Base-by-base conservation (phyloP, 2,888 invertebrate species). In the Eurytoma adleriae region DNA sequence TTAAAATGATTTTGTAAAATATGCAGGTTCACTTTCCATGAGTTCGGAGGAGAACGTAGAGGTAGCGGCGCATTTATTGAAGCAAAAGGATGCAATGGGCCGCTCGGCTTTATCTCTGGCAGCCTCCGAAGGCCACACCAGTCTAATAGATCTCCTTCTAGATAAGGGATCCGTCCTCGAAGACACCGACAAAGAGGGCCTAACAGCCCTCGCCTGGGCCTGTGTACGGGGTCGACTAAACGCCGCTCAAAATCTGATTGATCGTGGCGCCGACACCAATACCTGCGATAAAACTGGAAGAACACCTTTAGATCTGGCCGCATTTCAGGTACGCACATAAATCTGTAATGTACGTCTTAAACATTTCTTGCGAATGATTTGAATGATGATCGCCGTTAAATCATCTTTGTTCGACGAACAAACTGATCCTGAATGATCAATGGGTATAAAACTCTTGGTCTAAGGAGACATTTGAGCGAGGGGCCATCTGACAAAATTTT, bases 151-250 rank as follows among this genome's bases (percentile, higher is more conserved):
- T 86, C 92, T 98, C 87, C 93, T 99, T 50, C 92, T 98, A 27
- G 95, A 96, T 85, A 96, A 96, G 91, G 97, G 96, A 71, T 96
- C 97, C 0, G 93, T 94, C 73, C 92, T 97, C 3, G 95, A 96
- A 85, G 93, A 94, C 20, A 93, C 94, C 73, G 99, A 99, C 90
- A 93, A 94, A 56, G 98, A 98, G 86, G 98, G 98, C 0, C 92
- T 98, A 79, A 96, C 97, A 0, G 95, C 98, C 0, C 92, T 99
- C 0, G 95, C 96, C 77, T 98, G 98, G 98, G 96, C 98, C 0
- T 97, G 98, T 87, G 92, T 97, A 3, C 93, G 97, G 68, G 98
- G 98, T 0, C 94, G 96, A 86, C 92, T 96, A 78, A 91, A 92
- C 1, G 94, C 95, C 10, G 94, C 94, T 0, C 95, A 95, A 89